Evolutionary conservation across 2,888 invertebrate genomes (phyloP), one percentile per base, ranked within the genome.

Genomic region (Rosalia funebris): DNA sequence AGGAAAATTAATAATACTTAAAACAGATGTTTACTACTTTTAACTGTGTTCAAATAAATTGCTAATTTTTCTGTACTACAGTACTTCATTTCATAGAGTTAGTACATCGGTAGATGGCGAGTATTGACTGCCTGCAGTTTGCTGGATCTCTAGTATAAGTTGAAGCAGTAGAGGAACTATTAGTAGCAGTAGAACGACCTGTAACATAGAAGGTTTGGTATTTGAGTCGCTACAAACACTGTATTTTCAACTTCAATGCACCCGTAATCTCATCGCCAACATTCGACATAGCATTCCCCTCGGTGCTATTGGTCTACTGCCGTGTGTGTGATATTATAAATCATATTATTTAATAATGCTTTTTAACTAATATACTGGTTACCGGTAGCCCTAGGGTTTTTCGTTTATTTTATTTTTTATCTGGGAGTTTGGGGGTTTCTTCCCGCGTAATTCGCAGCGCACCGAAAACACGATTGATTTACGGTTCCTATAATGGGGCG

Each of bases 271-370:
- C 65, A 60, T 62, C 57, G 56, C 48, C 54, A 59, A 60, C 47
- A 54, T 52, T 65, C 62, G 60, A 56, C 59, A 60, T 46, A 52
- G 64, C 62, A 50, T 41, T 31, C 47, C 45, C 9, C n/a, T 25
- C 20, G 45, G 15, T 50, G 50, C 57, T 63, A 57, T 66, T 70
- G 72, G 70, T 75, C 69, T 75, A 72, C 79, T 80, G 79, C 79
- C 79, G 79, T 80, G 79, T 80, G 79, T 79, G 79, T 78, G 70
- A 75, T 75, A 76, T 76, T 76, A 75, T 77, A 77, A 77, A 74
- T 57, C 55, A 50, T 67, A 65, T 68, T 63, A 70, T 63, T 61
- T 72, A 71, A 74, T 63, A 63, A 72, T 69, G 68, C 65, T 66
- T 68, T 57, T 66, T 69, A 72, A 72, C 63, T 68, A 69, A 70